phyloP scores from a whole-genome alignment of 2,888 invertebrate species.

The Geophilus truncorum region DNA sequence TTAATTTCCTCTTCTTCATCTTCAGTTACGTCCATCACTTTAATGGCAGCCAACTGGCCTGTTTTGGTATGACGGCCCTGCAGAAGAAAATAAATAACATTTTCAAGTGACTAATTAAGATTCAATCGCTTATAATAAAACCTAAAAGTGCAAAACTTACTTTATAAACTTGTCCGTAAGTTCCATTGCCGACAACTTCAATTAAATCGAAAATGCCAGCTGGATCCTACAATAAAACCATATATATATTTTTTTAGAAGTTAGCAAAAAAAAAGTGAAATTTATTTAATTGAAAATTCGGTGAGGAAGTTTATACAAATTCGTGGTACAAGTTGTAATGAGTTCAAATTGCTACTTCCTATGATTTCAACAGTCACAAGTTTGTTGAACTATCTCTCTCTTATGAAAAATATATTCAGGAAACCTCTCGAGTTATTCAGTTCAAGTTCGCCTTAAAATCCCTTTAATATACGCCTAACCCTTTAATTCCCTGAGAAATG shows the following conservation, averaged over 20 bases:
- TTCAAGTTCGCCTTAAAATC: conserved; percentile 1
- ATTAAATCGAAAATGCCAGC: conserved; percentile 99
- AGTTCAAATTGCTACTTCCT: conserved; percentile 7
- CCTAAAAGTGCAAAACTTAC: conserved; percentile 58
- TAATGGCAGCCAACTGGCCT: conserved; percentile 98
- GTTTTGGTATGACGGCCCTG: conserved; percentile 99
- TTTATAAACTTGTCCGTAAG: conserved; percentile 99
- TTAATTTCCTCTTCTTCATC: conserved; percentile 99
- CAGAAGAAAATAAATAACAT: conserved; percentile 39
- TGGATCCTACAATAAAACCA: conserved; percentile 70
- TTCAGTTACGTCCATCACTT: conserved; percentile 99
- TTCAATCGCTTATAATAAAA: no score
- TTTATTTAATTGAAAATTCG: not conserved
- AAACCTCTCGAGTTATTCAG: not conserved
- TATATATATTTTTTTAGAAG: not conserved
- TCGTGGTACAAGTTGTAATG: conserved; percentile 2
- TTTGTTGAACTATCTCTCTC: not conserved
- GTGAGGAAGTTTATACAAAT: not conserved
- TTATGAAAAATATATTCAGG: not conserved
- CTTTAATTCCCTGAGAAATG: not conserved
- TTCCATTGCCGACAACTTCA: conserved; percentile 99
- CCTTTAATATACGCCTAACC: not conserved
- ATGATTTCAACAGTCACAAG: conserved; percentile 10
- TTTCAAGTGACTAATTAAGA: not conserved
- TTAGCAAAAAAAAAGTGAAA: not conserved